phyloP scores from a whole-genome alignment of 2,113 vertebrate genomes.

The Ochotona curzoniae region DNA sequence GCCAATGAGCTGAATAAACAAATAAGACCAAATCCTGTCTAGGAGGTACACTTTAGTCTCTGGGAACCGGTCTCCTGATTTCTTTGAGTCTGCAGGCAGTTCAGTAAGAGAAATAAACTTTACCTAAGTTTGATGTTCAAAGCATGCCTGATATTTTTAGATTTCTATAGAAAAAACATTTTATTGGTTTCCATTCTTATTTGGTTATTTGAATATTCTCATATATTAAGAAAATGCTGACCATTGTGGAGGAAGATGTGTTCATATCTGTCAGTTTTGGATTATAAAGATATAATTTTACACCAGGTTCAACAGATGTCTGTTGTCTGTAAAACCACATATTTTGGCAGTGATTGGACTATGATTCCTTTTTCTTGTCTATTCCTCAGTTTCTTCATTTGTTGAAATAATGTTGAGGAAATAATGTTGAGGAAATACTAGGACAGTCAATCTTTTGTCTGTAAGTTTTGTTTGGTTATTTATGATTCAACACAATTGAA shows the following conservation, averaged over 20 bases:
- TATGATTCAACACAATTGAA: neutral
- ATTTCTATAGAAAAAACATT: conserved; percentile 4
- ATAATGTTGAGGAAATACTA: neutral
- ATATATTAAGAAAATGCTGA: conserved; percentile 23
- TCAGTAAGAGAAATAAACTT: neutral
- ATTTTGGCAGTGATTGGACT: conserved; percentile 11
- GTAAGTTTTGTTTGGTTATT: neutral
- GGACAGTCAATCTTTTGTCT: conserved; percentile 3
- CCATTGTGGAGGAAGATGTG: neutral
- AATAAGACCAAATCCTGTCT: neutral
- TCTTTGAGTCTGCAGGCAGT: neutral
- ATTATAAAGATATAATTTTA: conserved; percentile 1
- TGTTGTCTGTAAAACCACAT: conserved; percentile 11
- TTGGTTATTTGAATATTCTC: neutral
- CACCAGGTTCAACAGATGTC: neutral
- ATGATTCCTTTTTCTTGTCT: conserved; percentile 28
- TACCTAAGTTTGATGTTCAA: conserved; percentile 24
- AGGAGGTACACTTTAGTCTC: neutral
- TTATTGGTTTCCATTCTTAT: conserved; percentile 40
- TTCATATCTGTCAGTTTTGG: conserved; percentile 16
- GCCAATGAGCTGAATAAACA: neutral
- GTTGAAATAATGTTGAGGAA: neutral
- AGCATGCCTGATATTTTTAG: neutral
- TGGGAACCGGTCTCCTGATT: neutral
- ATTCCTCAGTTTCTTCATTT: conserved; percentile 32